Conservation (phyloP, 2,797 vertebrate genomes). For the Vipera latastei region DNA sequence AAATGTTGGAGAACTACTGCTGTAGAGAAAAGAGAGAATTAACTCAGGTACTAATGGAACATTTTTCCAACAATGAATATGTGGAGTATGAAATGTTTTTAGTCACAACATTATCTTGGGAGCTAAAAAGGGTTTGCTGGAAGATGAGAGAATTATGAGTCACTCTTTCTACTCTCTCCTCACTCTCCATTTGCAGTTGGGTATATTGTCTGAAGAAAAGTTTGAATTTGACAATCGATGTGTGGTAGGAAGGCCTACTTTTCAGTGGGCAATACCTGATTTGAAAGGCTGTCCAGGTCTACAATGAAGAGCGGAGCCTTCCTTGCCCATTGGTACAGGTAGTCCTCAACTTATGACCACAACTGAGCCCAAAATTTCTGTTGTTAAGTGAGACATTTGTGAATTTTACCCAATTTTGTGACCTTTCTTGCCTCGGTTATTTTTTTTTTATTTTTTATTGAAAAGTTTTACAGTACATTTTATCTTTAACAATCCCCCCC, state of each 20-base stretch:
- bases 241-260: neutral
- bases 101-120: neutral
- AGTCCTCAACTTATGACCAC: neutral
- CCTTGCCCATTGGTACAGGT: neutral
- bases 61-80: neutral
- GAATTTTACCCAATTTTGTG: neutral
- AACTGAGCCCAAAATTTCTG: neutral
- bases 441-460: too few species aligned
- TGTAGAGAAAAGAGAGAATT: neutral
- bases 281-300: neutral
- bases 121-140: neutral
- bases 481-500: too few species aligned
- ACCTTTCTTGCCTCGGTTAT: neutral
- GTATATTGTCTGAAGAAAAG: neutral
- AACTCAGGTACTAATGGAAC: neutral
- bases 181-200: neutral
- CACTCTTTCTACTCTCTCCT: neutral
- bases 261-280: neutral
- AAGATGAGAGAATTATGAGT: neutral
- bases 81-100: neutral
- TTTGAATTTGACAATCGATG: neutral
- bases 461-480: too few species aligned
- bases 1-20: neutral
- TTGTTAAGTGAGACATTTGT: neutral
- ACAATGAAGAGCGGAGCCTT: neutral